These are phyloP conservation scores for Yponomeuta plumbellus DNA, from an alignment of 2,888 invertebrate species.

Conservation along the genomic window DNA sequence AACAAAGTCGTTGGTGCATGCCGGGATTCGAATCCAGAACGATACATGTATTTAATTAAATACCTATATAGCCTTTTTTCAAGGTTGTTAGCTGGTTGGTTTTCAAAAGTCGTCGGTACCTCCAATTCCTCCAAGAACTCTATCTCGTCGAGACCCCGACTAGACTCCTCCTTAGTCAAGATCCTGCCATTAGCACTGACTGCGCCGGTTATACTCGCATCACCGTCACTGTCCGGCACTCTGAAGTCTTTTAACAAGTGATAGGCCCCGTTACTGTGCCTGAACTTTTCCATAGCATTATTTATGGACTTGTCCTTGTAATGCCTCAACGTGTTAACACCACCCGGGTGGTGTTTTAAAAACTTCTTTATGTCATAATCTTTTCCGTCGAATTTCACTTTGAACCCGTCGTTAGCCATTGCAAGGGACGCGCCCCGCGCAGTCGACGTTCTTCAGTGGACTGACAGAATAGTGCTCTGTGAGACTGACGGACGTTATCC, in stretches of 20 bases:
- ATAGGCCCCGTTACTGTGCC: constrained; percentile 80
- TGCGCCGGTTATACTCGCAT: constrained; percentile 54
- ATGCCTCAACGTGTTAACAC: constrained; percentile 78
- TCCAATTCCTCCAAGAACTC: constrained; percentile 61
- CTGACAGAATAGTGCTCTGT: no score
- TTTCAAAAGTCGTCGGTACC: constrained; percentile 33
- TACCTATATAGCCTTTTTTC: no score
- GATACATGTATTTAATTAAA: no score
- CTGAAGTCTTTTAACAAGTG: constrained; percentile 80
- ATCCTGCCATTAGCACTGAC: constrained; percentile 60
- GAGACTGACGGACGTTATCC: constrained; percentile 3
- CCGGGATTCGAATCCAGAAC: no score
- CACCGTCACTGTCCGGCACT: constrained; percentile 60
- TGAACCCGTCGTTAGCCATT: constrained; percentile 42
- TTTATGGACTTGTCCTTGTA: constrained; percentile 74
- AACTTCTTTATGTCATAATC: constrained; percentile 81
- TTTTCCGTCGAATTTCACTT: constrained; percentile 58
- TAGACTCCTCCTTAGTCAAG: constrained; percentile 50
- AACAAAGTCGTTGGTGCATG: no score
- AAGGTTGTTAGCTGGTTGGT: no score
- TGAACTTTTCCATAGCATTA: constrained; percentile 70
- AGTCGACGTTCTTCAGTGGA: not conserved
- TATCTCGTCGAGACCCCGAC: constrained; percentile 43
- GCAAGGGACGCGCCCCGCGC: constrained; percentile 24
- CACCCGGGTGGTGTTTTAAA: constrained; percentile 84